Evolutionary conservation across 1,140 invertebrate species (phyloP).

Genomic region (Argopecten irradians): DNA sequence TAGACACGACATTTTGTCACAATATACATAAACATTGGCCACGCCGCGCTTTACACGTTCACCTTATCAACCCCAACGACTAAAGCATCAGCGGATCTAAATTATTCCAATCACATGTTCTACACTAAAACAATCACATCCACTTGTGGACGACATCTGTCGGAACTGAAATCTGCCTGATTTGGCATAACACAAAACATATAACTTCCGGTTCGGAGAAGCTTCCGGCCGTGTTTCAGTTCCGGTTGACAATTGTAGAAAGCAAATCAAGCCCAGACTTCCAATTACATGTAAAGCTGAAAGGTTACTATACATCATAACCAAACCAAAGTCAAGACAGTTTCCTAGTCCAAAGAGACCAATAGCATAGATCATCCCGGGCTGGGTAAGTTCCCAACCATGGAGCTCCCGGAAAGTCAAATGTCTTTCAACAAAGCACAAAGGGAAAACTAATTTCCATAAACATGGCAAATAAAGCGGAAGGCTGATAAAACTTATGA

Average conservation of each 20-base stretch:
- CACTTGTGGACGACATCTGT: not conserved
- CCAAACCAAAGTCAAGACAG: not conserved
- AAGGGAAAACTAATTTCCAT: too few relatives aligned
- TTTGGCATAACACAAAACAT: not conserved
- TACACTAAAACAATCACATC: not conserved
- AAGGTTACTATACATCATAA: not conserved
- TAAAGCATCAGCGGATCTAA: not conserved
- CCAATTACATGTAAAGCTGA: not conserved
- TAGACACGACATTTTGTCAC: not conserved
- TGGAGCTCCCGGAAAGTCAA: too few relatives aligned
- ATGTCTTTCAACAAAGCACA: too few relatives aligned
- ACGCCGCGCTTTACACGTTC: not conserved
- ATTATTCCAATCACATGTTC: not conserved
- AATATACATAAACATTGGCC: not conserved
- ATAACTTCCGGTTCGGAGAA: not conserved
- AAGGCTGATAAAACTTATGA: too few relatives aligned
- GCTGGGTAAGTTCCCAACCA: too few relatives aligned
- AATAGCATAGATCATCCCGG: too few relatives aligned
- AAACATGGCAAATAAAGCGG: too few relatives aligned
- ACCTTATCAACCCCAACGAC: not conserved
- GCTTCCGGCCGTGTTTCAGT: constrained; percentile 6
- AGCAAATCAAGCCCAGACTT: constrained; percentile 3
- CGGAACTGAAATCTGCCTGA: not conserved
- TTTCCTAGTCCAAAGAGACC: too few relatives aligned
- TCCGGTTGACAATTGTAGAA: constrained; percentile 15